A percentile compares a stretch with the other conserved stretches of the same genome.
These are phyloP conservation scores for Urocyon cinereoargenteus DNA, from an alignment of 2,797 vertebrate genomes.

Conservation along the genomic window DNA sequence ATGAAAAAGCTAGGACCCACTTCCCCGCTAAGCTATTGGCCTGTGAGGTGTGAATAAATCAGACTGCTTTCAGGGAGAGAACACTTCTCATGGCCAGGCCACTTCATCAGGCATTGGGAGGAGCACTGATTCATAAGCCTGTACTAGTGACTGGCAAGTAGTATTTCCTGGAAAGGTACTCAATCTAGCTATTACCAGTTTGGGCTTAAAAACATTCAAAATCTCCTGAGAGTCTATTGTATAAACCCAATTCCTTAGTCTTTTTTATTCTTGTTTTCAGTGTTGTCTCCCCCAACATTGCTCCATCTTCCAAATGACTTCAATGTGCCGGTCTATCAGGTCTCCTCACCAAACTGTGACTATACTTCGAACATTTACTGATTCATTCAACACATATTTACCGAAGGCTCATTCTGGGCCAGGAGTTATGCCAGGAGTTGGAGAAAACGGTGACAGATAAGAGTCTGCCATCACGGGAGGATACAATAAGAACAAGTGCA, in stretches of 20 bases:
- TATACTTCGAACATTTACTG: not conserved
- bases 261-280: not conserved
- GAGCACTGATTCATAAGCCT: not conserved
- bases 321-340: not conserved
- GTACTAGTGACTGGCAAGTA: not conserved
- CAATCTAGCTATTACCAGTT: not conserved
- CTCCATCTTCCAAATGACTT: not conserved
- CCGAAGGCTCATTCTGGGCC: not conserved
- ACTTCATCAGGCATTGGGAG: not conserved
- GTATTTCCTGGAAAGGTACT: slow-evolving; percentile 26
- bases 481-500: not conserved
- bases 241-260: not conserved
- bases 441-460: not conserved
- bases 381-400: not conserved
- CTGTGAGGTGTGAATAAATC: not conserved
- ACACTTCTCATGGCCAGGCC: not conserved
- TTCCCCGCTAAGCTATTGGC: not conserved
- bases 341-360: not conserved
- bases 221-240: not conserved
- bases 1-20: not conserved
- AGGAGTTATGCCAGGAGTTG: not conserved
- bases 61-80: not conserved
- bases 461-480: not conserved
- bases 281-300: not conserved
- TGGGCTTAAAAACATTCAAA: not conserved